Evolutionary conservation across 2,797 vertebrate genomes (phyloP).

Genomic region (Acrossocheilus wenchowensis): DNA sequence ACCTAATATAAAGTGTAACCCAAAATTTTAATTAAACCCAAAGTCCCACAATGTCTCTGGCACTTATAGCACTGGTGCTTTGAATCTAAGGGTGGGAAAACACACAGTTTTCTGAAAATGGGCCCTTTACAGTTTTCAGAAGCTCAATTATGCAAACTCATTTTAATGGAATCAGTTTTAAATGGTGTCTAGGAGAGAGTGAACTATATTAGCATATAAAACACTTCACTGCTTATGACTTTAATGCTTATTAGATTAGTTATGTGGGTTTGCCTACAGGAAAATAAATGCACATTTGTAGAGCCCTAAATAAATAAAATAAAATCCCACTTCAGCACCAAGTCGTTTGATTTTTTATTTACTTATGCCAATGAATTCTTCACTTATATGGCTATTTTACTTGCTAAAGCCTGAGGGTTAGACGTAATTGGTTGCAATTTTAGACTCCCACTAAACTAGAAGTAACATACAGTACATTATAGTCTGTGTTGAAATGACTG

Average conservation of each 20-base stretch:
- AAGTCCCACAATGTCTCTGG: neutral
- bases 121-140: neutral
- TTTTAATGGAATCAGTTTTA: neutral
- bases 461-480: neutral
- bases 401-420: neutral
- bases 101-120: neutral
- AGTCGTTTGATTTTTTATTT: slow-evolving; percentile 9
- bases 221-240: slow-evolving; percentile 5
- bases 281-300: slow-evolving; percentile 16
- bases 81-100: neutral
- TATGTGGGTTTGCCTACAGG: slow-evolving; percentile 1
- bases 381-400: slow-evolving; percentile 5
- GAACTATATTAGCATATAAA: slow-evolving; percentile 17
- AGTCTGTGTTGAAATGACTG: neutral
- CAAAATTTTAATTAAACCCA: neutral
- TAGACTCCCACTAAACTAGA: neutral
- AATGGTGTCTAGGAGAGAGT: neutral
- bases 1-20: too few relatives aligned
- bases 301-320: slow-evolving; percentile 3
- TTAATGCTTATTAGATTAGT: slow-evolving; percentile 22
- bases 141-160: neutral
- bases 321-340: neutral
- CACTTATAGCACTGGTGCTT: neutral
- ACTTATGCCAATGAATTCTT: neutral
- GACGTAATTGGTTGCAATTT: neutral